Base-by-base conservation (phyloP, 2,888 invertebrate genomes). In the Lymantria dispar region DNA sequence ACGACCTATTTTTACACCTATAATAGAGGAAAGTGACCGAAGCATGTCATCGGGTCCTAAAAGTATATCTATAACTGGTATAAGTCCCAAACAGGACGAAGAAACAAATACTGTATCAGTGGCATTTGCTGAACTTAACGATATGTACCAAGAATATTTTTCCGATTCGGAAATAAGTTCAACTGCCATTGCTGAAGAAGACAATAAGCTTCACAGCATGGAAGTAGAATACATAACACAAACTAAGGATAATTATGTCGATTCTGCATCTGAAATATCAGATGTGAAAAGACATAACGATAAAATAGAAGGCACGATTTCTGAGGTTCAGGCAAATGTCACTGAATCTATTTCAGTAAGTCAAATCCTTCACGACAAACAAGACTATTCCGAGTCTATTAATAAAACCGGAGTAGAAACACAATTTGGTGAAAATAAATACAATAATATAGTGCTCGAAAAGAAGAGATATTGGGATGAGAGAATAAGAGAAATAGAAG, bases 311-410 rank as follows among this genome's bases (percentile, higher is more conserved):
- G 87, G 86, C 74, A 74, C 70, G 91, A 91, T 90, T 92, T 92
- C 91, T 87, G 89, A 88, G 87, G 85, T 91, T 92, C 91, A 92
- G 91, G 64, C 79, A 78, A 83, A 78, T 80, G 85, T 77, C 80
- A 85, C 90, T 92, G 92, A 92, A 90, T 91, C 85, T 74, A 74
- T 80, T 83, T 89, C 88, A 90, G 91, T 68, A 91, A 91, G 90
- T 91, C 90, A 78, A 68, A 67, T 71, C 87, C 88, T 90, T 89
- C 85, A 68, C 56, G 59, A 62, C 53, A 48, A 70, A 52, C 59
- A 60, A 31, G 61, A 76, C 48, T 53, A 65, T 48, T 40, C 53
- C 50, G 51, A 64, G 40, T 43, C 62, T 33, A 47, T 29, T 9
- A 56, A 49, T 47, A 50, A 58, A 51, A 67, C 61, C 47, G 72